Conservation (phyloP, 64 coral and sea anemone species). For the Hydrozoanthus tunicans region DNA sequence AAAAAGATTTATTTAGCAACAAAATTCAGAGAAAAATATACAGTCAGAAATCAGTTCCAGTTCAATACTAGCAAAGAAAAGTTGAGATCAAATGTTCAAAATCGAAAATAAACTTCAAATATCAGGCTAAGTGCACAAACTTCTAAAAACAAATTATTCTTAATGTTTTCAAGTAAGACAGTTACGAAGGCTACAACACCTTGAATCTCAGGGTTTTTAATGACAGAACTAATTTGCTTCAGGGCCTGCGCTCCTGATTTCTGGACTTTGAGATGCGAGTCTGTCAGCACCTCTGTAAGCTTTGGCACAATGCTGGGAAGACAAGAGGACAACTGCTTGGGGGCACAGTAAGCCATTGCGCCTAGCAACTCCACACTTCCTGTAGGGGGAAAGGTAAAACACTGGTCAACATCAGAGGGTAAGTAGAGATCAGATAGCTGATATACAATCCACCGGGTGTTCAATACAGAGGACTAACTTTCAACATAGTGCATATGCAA, state of each 20-base stretch:
- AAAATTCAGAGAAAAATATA: too few species aligned
- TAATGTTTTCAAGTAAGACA: background rate
- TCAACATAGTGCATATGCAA: too few species aligned
- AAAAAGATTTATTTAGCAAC: too few species aligned
- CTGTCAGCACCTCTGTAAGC: conserved; percentile 87
- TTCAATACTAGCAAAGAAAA: too few species aligned
- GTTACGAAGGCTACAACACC: conserved; percentile 40
- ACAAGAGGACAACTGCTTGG: conserved; percentile 94
- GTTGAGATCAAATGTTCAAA: background rate
- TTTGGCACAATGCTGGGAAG: conserved; percentile 93
- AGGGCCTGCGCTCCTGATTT: conserved; percentile 94
- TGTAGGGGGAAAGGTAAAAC: background rate
- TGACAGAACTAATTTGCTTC: conserved; percentile 94
- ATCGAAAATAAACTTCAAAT: background rate
- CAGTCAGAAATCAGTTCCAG: too few species aligned
- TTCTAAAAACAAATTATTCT: background rate
- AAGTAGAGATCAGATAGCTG: too few species aligned
- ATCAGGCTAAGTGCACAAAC: background rate
- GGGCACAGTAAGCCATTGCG: conserved; percentile 97
- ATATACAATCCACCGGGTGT: too few species aligned
- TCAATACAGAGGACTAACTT: too few species aligned
- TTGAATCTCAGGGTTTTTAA: conserved; percentile 94
- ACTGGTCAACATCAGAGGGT: background rate
- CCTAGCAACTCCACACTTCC: conserved; percentile 95
- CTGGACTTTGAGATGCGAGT: conserved; percentile 93